Evolutionary conservation across 2,888 invertebrate genomes (phyloP).

Genomic region (Cephus rjabovi): DNA sequence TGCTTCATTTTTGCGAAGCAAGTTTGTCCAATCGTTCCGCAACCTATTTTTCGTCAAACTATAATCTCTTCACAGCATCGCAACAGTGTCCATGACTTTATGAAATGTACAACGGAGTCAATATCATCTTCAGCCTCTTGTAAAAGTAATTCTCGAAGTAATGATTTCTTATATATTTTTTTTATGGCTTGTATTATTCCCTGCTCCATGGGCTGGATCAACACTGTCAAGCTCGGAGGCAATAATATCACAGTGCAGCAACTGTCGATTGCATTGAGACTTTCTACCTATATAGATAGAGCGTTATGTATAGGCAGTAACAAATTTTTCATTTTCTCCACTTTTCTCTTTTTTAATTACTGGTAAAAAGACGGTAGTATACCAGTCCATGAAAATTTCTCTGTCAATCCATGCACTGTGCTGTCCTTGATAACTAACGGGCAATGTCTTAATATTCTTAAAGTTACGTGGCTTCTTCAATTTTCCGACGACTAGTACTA

Average conservation of each 20-base stretch:
- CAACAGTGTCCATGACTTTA: no score
- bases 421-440: conserved; percentile 27
- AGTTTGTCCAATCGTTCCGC: no score
- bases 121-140: not conserved
- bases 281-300: conserved; percentile 11
- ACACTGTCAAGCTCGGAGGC: conserved; percentile 14
- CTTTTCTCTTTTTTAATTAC: no score
- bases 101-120: not conserved
- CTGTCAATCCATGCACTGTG: conserved; percentile 40
- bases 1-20: no score
- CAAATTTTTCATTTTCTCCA: conserved; percentile 11
- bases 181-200: conserved; percentile 20
- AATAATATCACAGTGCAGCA: conserved; percentile 13
- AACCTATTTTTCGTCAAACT: no score
- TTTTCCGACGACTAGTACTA: conserved; percentile 48
- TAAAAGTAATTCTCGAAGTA: conserved; percentile 3
- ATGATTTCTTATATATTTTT: conserved; percentile 7
- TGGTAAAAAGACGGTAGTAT: conserved; percentile 8
- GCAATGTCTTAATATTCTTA: conserved; percentile 27
- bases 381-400: conserved; percentile 23
- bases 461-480: conserved; percentile 41
- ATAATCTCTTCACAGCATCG: no score
- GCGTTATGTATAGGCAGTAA: conserved; percentile 21
- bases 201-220: conserved; percentile 22
- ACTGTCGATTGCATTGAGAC: conserved; percentile 15